Evolutionary conservation across 1,140 invertebrate species (phyloP).

Genomic region (Saccostrea glomerata): DNA sequence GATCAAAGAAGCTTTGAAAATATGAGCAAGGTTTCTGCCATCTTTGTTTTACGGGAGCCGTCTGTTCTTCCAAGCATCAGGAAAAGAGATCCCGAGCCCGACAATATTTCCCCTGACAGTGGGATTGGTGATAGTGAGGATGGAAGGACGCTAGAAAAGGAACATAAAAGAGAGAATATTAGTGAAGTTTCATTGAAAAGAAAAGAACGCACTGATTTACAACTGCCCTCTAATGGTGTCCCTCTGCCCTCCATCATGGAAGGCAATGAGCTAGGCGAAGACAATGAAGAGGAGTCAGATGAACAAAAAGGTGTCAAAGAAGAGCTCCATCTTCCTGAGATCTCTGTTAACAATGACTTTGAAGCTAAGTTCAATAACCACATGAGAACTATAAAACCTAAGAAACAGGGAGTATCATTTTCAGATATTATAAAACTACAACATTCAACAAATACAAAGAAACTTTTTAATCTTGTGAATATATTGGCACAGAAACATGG

Average conservation of each 20-base stretch:
- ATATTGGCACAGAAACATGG: constrained; percentile 58
- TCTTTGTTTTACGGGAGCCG: not conserved
- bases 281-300: constrained; percentile 7
- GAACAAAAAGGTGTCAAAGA: not conserved
- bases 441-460: constrained; percentile 59
- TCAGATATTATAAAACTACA: constrained; percentile 62
- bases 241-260: constrained; percentile 40
- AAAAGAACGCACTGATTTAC: not conserved
- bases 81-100: not conserved
- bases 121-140: constrained; percentile 35
- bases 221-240: constrained; percentile 7
- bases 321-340: not conserved
- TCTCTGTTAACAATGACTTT: not conserved
- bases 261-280: constrained; percentile 45
- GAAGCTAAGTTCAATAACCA: constrained; percentile 7
- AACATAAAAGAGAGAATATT: constrained; percentile 24
- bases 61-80: not conserved
- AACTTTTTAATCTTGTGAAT: constrained; percentile 62
- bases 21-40: not conserved
- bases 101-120: constrained; percentile 33
- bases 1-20: not conserved
- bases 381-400: constrained; percentile 44
- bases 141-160: constrained; percentile 33
- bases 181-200: not conserved
- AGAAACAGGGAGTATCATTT: constrained; percentile 57